phyloP scores from a whole-genome alignment of 2,888 invertebrate species.

The Seira musarum region DNA sequence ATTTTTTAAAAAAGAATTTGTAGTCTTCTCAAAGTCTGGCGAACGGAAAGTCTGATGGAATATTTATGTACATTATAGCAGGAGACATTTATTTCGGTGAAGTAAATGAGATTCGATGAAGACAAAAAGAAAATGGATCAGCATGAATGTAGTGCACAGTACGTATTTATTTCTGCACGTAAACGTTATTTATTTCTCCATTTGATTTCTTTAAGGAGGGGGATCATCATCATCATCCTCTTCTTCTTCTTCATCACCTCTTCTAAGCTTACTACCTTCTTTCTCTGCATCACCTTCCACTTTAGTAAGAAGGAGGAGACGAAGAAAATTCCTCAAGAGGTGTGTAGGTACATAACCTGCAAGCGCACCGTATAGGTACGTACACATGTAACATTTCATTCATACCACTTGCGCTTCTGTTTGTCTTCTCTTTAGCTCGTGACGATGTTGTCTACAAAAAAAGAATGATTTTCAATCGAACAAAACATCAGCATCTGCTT shows the following conservation, averaged over 20 bases:
- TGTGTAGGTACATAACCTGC: not conserved
- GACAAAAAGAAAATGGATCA: not conserved
- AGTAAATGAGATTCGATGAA: not conserved
- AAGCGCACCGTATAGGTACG: not conserved
- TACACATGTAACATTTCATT: not conserved
- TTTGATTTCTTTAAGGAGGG: not conserved
- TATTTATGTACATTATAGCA: conserved; percentile 24
- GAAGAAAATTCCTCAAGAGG: not conserved
- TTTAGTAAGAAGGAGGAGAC: not conserved
- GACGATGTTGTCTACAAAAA: not conserved
- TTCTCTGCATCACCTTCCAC: not conserved
- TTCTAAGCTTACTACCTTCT: not conserved
- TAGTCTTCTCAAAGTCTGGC: not conserved
- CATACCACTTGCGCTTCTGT: not conserved
- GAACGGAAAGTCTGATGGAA: conserved; percentile 26
- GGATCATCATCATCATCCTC: not conserved
- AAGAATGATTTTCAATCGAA: conserved; percentile 21
- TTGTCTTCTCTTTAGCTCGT: not conserved
- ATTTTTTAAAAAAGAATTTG: conserved; percentile 6
- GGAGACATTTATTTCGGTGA: conserved; percentile 17
- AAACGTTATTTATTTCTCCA: not conserved
- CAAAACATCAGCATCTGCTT: conserved; percentile 52
- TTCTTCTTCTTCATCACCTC: not conserved
- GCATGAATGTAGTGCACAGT: not conserved
- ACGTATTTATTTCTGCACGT: not conserved